These are phyloP conservation scores for Monomorium pharaonis DNA, from an alignment of 1,140 invertebrate genomes.

Conservation along the genomic window DNA sequence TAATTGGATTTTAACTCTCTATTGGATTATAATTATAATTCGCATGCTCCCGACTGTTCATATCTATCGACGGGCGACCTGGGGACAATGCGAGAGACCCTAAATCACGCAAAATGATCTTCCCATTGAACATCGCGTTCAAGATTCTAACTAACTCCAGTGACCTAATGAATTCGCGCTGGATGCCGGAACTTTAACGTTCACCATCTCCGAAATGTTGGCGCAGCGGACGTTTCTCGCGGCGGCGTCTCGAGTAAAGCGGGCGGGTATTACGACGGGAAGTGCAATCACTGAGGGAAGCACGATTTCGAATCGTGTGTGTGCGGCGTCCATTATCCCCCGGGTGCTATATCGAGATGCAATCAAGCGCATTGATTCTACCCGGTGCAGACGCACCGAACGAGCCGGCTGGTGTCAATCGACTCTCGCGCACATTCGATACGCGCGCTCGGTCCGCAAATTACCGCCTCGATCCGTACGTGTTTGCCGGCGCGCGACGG, in stretches of 20 bases:
- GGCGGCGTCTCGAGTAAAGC: not conserved
- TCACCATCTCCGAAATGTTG: not conserved
- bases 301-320: conserved; percentile 14
- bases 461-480: not conserved
- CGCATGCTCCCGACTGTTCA: not conserved
- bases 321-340: conserved; percentile 22
- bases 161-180: not conserved
- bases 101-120: conserved; percentile 4
- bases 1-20: not conserved
- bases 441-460: not conserved
- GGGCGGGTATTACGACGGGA: not conserved
- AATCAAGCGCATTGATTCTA: conserved; percentile 47
- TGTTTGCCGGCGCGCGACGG: not conserved
- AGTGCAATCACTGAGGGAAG: conserved; percentile 8
- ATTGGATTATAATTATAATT: not conserved
- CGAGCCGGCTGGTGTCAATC: conserved; percentile 1
- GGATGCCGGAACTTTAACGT: not conserved
- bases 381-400: not conserved
- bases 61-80: not conserved
- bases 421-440: not conserved
- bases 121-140: not conserved
- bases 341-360: conserved; percentile 29
- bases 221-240: not conserved
- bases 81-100: not conserved
- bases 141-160: not conserved